phyloP scores from a whole-genome alignment of 2,888 invertebrate genomes.

The Andrena praecox region DNA sequence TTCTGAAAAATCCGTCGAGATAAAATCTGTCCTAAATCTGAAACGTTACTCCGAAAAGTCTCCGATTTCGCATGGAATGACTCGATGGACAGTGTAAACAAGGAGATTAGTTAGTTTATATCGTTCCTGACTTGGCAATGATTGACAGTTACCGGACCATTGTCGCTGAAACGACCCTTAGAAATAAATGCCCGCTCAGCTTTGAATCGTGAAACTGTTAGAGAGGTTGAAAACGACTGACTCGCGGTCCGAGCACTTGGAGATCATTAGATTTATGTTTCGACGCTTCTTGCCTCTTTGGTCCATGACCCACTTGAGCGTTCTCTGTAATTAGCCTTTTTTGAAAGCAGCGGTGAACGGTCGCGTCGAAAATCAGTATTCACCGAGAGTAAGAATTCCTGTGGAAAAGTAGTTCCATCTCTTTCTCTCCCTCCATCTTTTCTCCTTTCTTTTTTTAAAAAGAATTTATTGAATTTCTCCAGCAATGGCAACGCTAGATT shows the following conservation, averaged over 20 bases:
- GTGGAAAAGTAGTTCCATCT: no score
- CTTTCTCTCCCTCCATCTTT: not conserved
- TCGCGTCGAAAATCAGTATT: slow-evolving; percentile 13
- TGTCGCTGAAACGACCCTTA: slow-evolving; percentile 12
- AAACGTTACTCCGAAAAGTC: no score
- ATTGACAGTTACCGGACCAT: slow-evolving; percentile 46
- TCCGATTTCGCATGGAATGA: no score
- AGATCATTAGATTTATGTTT: slow-evolving; percentile 27
- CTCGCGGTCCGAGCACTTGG: slow-evolving; percentile 3
- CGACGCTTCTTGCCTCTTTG: slow-evolving; percentile 32
- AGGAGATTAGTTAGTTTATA: slow-evolving; percentile 3
- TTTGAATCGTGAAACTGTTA: slow-evolving; percentile 41
- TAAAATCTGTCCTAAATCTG: no score
- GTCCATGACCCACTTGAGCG: slow-evolving; percentile 44
- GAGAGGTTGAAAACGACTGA: slow-evolving; percentile 30
- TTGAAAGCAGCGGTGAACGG: slow-evolving; percentile 14
- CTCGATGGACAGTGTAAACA: not conserved
- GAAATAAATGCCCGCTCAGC: slow-evolving; percentile 1
- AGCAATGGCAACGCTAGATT: not conserved
- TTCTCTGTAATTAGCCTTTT: slow-evolving; percentile 34
- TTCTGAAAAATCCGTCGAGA: no score
- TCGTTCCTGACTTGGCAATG: slow-evolving; percentile 17
- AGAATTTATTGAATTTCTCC: not conserved
- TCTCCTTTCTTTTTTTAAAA: not conserved
- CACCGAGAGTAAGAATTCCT: not conserved